These are phyloP conservation scores for Malurus elegans DNA, from an alignment of 2,113 vertebrate species.

Conservation along the genomic window DNA sequence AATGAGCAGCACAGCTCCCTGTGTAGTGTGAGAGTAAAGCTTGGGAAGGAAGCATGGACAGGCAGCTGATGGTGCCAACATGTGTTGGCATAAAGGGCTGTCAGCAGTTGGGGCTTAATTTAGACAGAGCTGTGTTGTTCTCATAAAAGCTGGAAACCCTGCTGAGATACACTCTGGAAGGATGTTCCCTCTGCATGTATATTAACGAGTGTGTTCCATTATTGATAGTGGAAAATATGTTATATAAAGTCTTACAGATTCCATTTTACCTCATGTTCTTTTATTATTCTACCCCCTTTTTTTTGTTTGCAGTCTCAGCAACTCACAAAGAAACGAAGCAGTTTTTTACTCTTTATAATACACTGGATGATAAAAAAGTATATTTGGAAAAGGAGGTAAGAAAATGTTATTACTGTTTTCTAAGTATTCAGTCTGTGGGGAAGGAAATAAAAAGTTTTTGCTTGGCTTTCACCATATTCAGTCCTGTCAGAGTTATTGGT, in stretches of 20 bases:
- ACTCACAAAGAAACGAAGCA: conserved; percentile 99
- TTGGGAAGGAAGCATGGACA: background rate
- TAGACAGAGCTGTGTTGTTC: background rate
- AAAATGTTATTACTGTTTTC: background rate
- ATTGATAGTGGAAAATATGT: background rate
- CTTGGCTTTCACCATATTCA: background rate
- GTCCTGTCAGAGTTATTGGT: background rate
- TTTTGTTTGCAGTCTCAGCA: conserved; percentile 84
- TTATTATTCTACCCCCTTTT: background rate
- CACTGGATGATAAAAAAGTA: conserved; percentile 96
- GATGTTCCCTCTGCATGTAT: background rate
- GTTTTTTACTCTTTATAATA: conserved; percentile 98
- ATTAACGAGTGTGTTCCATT: background rate
- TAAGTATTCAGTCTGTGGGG: background rate
- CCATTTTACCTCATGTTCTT: background rate
- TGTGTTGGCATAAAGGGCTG: background rate
- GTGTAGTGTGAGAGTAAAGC: background rate
- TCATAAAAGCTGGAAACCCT: background rate
- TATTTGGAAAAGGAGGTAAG: conserved; percentile 97
- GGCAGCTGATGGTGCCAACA: background rate
- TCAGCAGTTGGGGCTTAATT: background rate
- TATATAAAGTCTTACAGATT: background rate
- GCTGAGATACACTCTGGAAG: background rate
- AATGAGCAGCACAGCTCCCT: background rate
- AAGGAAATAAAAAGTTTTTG: background rate